Evolutionary conservation across 2,797 vertebrate species (phyloP).

Genomic region (Xenopus petersii): DNA sequence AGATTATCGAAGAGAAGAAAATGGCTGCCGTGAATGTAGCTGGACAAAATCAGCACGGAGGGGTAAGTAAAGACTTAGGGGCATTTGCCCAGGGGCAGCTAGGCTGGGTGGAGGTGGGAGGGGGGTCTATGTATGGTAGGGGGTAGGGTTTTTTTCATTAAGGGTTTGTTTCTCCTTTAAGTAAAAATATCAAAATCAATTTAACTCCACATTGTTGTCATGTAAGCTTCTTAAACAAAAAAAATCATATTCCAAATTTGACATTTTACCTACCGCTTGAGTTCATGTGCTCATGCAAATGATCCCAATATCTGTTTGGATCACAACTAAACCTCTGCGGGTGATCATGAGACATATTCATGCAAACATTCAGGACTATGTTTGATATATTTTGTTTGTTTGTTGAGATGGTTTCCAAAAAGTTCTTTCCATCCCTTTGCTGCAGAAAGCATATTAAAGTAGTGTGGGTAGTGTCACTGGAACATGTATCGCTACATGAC

Average conservation of each 20-base stretch:
- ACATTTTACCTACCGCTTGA: conserved; percentile 5
- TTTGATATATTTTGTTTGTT: conserved; percentile 3
- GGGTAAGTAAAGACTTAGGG: too few relatives aligned
- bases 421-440: background rate
- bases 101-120: too few relatives aligned
- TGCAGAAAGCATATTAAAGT: conserved; percentile 9
- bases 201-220: too few relatives aligned
- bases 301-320: background rate
- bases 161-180: too few relatives aligned
- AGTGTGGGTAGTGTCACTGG: background rate
- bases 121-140: too few relatives aligned
- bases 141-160: too few relatives aligned
- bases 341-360: background rate
- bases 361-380: conserved; percentile 1
- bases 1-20: too few relatives aligned
- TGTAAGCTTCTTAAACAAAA: too few relatives aligned
- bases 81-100: too few relatives aligned
- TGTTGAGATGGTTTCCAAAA: conserved; percentile 4
- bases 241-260: background rate
- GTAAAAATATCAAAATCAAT: too few relatives aligned
- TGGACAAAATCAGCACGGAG: too few relatives aligned
- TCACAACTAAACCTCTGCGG: conserved; percentile 7
- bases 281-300: background rate
- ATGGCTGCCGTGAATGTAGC: too few relatives aligned
- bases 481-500: conserved; percentile 15